A percentile compares a stretch with the other conserved stretches of the same genome.
Conservation (phyloP, 2,113 vertebrate genomes). For the Microtus oregoni region DNA sequence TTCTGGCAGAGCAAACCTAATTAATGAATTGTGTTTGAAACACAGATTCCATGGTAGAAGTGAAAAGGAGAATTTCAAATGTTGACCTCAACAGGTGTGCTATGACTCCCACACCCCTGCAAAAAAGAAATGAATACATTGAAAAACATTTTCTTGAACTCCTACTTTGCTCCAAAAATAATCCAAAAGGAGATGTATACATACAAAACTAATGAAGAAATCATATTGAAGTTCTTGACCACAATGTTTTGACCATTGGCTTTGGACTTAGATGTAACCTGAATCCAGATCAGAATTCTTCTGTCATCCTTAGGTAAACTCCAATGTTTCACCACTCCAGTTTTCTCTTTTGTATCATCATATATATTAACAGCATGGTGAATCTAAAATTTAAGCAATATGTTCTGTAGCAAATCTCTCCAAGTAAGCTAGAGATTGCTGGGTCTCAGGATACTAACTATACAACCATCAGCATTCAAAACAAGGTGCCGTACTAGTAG, state of each 20-base stretch:
- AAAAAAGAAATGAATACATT: not conserved
- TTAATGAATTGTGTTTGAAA: not conserved
- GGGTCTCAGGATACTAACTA: not conserved
- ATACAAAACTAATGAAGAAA: not conserved
- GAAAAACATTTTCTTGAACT: not conserved
- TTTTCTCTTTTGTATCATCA: not conserved
- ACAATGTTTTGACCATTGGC: not conserved
- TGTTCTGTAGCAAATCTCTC: not conserved
- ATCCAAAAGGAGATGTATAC: not conserved
- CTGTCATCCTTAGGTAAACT: not conserved
- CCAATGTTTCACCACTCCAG: not conserved
- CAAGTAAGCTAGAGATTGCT: not conserved
- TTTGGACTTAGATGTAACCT: not conserved
- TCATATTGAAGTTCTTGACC: not conserved
- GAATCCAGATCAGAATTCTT: not conserved
- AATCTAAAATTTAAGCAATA: conserved; percentile 28
- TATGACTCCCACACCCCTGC: not conserved
- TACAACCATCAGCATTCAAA: not conserved
- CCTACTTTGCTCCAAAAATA: not conserved
- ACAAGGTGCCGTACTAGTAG: not conserved
- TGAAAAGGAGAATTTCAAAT: not conserved
- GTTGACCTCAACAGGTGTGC: not conserved
- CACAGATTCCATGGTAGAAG: not conserved
- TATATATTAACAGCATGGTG: not conserved
- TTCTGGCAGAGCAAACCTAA: not conserved